Conservation (phyloP, 2,113 vertebrate species). For the Coptodon bakossiorum region DNA sequence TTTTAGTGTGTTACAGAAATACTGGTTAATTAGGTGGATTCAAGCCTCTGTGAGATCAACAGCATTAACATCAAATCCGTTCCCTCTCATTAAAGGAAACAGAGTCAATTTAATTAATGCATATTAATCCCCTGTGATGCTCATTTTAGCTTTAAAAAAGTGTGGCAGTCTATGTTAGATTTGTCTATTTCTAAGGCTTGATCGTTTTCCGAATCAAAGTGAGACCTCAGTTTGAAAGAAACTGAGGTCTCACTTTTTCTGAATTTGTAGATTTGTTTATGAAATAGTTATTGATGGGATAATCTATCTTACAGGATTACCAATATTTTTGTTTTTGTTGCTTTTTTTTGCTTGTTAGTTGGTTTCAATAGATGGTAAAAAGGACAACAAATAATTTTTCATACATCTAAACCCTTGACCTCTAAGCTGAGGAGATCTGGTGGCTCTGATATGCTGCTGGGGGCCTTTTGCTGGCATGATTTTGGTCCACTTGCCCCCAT, state of each 20-base stretch:
- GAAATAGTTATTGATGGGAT: neutral
- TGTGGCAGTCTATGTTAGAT: constrained; percentile 50
- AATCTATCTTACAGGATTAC: constrained; percentile 10
- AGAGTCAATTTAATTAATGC: constrained; percentile 97
- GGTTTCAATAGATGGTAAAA: neutral
- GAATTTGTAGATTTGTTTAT: constrained; percentile 31
- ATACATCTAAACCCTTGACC: neutral
- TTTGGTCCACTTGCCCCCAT: neutral
- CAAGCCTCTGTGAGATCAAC: constrained; percentile 85
- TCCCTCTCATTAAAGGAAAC: constrained; percentile 93
- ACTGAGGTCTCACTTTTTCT: neutral
- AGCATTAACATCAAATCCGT: constrained; percentile 93
- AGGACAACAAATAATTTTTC: neutral
- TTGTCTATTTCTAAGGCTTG: constrained; percentile 42
- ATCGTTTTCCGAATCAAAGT: constrained; percentile 21
- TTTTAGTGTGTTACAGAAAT: constrained; percentile 84
- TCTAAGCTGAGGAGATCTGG: neutral
- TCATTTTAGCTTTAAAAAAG: constrained; percentile 82
- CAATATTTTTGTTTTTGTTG: neutral
- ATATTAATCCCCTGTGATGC: constrained; percentile 93
- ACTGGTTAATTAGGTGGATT: constrained; percentile 85
- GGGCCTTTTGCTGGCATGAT: neutral
- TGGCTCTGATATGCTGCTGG: neutral
- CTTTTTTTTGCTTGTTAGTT: neutral
- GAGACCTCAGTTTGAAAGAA: constrained; percentile 4